phyloP scores from a whole-genome alignment of 2,113 vertebrate species.

The Vireo altiloquus region DNA sequence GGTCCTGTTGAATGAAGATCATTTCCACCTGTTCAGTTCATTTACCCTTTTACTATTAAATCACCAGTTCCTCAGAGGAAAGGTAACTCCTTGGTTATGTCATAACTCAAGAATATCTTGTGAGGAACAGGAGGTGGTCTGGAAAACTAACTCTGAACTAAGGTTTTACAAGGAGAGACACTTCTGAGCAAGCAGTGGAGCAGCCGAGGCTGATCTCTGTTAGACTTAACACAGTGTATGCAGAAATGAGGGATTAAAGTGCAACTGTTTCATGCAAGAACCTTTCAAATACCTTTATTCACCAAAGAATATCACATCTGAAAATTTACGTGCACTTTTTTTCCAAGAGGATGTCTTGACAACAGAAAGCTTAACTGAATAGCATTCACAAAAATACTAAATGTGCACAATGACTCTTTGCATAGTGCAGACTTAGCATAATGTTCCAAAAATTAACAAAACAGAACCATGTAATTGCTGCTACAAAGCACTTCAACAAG shows the following conservation, averaged over 20 bases:
- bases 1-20: not conserved
- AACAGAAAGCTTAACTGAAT: not conserved
- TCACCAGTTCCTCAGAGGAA: not conserved
- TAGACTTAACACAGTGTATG: not conserved
- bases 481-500: slow-evolving; percentile 11
- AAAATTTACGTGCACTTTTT: slow-evolving; percentile 6
- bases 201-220: not conserved
- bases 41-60: not conserved
- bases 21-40: not conserved
- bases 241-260: not conserved
- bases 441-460: slow-evolving; percentile 2
- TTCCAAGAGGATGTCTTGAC: not conserved
- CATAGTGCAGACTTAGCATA: not conserved
- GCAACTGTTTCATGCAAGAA: not conserved
- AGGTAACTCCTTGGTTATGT: not conserved
- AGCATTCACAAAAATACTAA: not conserved
- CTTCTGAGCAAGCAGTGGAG: not conserved
- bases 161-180: not conserved
- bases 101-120: not conserved
- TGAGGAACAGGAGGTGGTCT: not conserved
- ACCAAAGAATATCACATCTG: not conserved
- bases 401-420: not conserved
- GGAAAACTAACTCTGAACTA: not conserved
- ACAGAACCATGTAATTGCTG: not conserved
- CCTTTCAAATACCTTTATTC: not conserved